Conservation (phyloP, 2,113 vertebrate species). For the Poeciliopsis turrubarensis region DNA sequence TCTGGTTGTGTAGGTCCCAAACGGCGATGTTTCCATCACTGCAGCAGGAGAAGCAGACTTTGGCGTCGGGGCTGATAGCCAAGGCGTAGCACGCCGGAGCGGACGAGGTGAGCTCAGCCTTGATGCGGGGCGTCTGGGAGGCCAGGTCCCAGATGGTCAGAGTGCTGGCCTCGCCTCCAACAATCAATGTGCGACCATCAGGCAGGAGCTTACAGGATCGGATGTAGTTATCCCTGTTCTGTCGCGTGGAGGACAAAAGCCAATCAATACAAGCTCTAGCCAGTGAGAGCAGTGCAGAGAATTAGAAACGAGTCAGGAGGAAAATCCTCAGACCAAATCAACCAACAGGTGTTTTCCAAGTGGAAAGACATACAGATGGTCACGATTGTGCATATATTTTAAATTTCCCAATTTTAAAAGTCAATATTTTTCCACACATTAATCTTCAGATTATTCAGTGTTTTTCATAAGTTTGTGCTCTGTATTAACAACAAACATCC, state of each 20-base stretch:
- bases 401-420: background rate
- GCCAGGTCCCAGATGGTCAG: constrained; percentile 99
- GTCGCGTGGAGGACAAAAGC: constrained; percentile 61
- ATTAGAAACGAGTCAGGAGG: constrained; percentile 42
- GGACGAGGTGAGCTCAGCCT: constrained; percentile 97
- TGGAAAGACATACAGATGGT: background rate
- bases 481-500: background rate
- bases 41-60: constrained; percentile 99
- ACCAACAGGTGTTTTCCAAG: constrained; percentile 7
- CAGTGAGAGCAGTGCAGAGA: constrained; percentile 33
- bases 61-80: constrained; percentile 98
- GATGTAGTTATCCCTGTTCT: constrained; percentile 99
- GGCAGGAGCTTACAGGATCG: constrained; percentile 97
- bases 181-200: constrained; percentile 95
- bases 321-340: constrained; percentile 39
- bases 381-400: background rate
- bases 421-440: background rate
- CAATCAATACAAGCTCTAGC: constrained; percentile 62
- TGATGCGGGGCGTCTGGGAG: constrained; percentile 96
- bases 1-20: constrained; percentile 99
- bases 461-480: background rate
- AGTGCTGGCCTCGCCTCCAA: constrained; percentile 97
- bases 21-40: constrained; percentile 99
- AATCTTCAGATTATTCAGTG: background rate
- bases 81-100: constrained; percentile 97